Percentiles rank a stretch among this genome's conserved stretches.
phyloP scores from a whole-genome alignment of 2,797 vertebrate species.

The Rhynchonycteris naso region DNA sequence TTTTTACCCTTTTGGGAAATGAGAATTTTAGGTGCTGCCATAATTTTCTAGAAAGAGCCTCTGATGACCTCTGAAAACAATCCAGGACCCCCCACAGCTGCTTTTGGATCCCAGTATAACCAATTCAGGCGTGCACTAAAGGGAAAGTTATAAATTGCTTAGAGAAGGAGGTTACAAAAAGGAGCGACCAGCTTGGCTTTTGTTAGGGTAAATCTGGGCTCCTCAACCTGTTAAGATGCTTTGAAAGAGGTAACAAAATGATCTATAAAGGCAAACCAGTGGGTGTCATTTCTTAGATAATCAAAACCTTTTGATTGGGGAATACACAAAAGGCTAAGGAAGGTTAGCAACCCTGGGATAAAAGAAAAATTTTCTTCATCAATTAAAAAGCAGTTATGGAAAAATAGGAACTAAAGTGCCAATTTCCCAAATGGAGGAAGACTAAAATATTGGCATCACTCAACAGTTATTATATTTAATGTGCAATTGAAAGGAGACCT shows the following conservation, averaged over 20 bases:
- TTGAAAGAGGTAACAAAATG: slow-evolving; percentile 79
- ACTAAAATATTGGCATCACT: slow-evolving; percentile 57
- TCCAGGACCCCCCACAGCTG: slow-evolving; percentile 69
- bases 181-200: slow-evolving; percentile 72
- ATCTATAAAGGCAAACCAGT: slow-evolving; percentile 64
- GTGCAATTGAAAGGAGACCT: not conserved
- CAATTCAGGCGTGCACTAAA: slow-evolving; percentile 76
- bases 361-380: slow-evolving; percentile 75
- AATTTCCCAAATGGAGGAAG: slow-evolving; percentile 66
- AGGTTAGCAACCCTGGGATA: slow-evolving; percentile 74
- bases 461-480: slow-evolving; percentile 33
- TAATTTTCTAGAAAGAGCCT: slow-evolving; percentile 78
- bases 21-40: slow-evolving; percentile 67
- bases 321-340: slow-evolving; percentile 69
- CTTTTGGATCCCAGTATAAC: slow-evolving; percentile 76
- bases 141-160: slow-evolving; percentile 82
- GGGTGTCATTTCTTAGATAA: slow-evolving; percentile 80
- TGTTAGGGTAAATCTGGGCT: slow-evolving; percentile 81
- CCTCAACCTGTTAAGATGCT: slow-evolving; percentile 81
- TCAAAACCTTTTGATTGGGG: slow-evolving; percentile 80
- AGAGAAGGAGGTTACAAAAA: slow-evolving; percentile 77
- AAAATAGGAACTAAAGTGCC: slow-evolving; percentile 68
- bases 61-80: slow-evolving; percentile 79
- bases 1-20: slow-evolving; percentile 44
- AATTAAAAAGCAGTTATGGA: slow-evolving; percentile 80